Conservation (phyloP, 2,888 invertebrate species). For the Drosophila birchii region DNA sequence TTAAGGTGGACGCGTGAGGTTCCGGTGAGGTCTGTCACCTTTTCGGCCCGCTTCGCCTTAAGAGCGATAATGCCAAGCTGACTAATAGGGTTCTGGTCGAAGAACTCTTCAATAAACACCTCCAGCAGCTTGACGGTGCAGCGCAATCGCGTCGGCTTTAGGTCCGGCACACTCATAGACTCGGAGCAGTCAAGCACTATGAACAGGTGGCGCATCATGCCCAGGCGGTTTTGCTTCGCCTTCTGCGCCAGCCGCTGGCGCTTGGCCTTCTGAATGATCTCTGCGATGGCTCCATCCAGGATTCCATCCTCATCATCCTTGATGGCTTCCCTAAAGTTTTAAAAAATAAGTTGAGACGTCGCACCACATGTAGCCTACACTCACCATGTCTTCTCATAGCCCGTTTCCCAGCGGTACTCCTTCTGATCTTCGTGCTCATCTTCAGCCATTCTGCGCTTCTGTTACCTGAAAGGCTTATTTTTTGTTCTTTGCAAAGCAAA, state of each 20-base stretch:
- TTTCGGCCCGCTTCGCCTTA: constrained; percentile 97
- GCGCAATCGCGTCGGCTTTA: constrained; percentile 95
- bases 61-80: constrained; percentile 97
- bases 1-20: constrained; percentile 92
- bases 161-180: constrained; percentile 96
- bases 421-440: constrained; percentile 92
- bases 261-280: constrained; percentile 95
- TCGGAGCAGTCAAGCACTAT: constrained; percentile 97
- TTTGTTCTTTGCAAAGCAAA: not conserved
- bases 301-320: constrained; percentile 98
- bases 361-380: not conserved
- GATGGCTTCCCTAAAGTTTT: constrained; percentile 92
- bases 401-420: constrained; percentile 97
- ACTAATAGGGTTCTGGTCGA: constrained; percentile 99
- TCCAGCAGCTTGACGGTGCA: constrained; percentile 96
- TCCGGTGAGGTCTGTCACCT: constrained; percentile 95
- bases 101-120: constrained; percentile 97
- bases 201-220: constrained; percentile 99
- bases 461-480: not conserved
- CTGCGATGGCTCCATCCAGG: constrained; percentile 94
- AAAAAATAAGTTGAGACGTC: not conserved
- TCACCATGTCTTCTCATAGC: constrained; percentile 95
- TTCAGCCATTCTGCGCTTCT: constrained; percentile 74
- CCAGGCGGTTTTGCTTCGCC: constrained; percentile 91
- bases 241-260: constrained; percentile 90